These are phyloP conservation scores for Bombus superbus DNA, from an alignment of 1,140 invertebrate species.

Conservation along the genomic window DNA sequence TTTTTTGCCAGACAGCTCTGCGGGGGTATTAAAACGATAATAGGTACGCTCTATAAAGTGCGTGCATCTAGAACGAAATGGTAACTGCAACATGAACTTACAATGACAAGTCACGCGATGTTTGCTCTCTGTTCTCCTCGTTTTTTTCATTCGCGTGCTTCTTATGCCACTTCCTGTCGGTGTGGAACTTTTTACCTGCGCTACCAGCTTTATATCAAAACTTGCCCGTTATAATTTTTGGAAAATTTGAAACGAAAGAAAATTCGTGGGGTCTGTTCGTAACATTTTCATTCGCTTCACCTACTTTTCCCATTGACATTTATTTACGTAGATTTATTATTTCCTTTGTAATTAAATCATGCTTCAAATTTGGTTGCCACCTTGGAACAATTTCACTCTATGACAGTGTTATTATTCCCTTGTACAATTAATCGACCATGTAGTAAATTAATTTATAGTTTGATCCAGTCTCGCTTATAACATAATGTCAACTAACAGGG, in stretches of 20 bases:
- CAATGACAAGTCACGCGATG: conserved; percentile 27
- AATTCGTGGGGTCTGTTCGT: background rate
- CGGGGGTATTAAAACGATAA: conserved; percentile 42
- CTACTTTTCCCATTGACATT: too few relatives aligned
- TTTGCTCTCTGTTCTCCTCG: background rate
- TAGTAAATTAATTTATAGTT: too few relatives aligned
- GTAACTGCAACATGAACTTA: conserved; percentile 47
- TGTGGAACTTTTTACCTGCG: background rate
- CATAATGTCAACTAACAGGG: too few relatives aligned
- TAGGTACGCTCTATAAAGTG: conserved; percentile 48
- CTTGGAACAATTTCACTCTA: too few relatives aligned
- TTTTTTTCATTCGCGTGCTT: conserved; percentile 1
- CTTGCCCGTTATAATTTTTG: background rate
- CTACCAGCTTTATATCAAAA: background rate
- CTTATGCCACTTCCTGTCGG: background rate
- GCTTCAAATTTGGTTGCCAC: too few relatives aligned
- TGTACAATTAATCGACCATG: too few relatives aligned
- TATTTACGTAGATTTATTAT: too few relatives aligned
- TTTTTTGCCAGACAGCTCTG: conserved; percentile 30
- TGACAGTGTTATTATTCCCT: too few relatives aligned
- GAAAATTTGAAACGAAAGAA: background rate
- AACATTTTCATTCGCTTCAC: too few relatives aligned
- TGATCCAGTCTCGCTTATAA: too few relatives aligned
- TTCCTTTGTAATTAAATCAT: too few relatives aligned
- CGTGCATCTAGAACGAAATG: conserved; percentile 39